Percentiles rank a stretch among this genome's conserved stretches.
Evolutionary conservation across 1,140 invertebrate genomes (phyloP).

Genomic region (Ruditapes philippinarum): DNA sequence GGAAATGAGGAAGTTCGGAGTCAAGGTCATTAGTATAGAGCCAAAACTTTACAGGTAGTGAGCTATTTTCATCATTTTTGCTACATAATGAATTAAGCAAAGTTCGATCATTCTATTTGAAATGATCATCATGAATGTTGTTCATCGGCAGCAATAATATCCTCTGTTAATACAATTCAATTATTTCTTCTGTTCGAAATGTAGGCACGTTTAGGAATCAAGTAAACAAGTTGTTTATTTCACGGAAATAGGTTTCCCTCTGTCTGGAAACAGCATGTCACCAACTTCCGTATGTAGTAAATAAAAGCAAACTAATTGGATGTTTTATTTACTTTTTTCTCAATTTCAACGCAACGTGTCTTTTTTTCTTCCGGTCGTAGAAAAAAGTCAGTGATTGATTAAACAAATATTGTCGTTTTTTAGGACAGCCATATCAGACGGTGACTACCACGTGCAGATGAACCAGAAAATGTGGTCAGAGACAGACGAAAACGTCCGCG

Average conservation of each 20-base stretch:
- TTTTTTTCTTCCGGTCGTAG: too few relatives aligned
- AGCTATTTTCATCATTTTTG: not conserved
- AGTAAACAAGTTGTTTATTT: too few relatives aligned
- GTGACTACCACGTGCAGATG: conserved; percentile 39
- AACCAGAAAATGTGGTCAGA: conserved; percentile 67
- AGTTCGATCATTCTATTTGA: too few relatives aligned
- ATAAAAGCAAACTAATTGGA: not conserved
- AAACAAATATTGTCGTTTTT: not conserved
- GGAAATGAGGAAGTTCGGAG: conserved; percentile 81
- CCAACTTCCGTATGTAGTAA: not conserved
- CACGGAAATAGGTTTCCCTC: not conserved
- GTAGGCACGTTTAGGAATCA: too few relatives aligned
- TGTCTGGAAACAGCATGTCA: not conserved
- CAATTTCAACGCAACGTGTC: too few relatives aligned
- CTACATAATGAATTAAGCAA: too few relatives aligned
- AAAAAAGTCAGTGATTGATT: too few relatives aligned
- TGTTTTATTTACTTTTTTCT: too few relatives aligned
- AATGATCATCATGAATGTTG: too few relatives aligned
- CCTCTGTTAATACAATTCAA: too few relatives aligned
- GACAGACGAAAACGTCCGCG: conserved; percentile 58
- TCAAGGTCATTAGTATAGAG: conserved; percentile 79
- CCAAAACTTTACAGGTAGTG: conserved; percentile 79
- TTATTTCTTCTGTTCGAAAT: too few relatives aligned
- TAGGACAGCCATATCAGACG: conserved; percentile 68
- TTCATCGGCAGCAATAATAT: too few relatives aligned